Base-by-base conservation (phyloP, 2,888 invertebrate genomes). In the Mycogona germanica region DNA sequence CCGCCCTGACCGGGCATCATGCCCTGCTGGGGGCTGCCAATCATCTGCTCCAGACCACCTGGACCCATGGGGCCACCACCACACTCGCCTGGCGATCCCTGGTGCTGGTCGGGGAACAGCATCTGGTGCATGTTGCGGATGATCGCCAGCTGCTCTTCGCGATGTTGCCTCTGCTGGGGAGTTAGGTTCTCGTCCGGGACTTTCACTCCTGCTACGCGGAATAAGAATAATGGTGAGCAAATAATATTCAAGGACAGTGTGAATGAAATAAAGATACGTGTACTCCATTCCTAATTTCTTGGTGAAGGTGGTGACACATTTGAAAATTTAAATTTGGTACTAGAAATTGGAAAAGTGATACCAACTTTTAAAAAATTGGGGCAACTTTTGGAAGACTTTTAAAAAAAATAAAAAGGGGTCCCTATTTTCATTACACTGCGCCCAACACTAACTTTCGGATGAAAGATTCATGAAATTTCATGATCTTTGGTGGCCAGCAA, bases 131-230 rank as follows among this genome's bases (percentile, higher is more conserved):
- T 88, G 74, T 92, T 91, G 58, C 85, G 73, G 58, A 96, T 77
- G 57, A 86, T 89, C 4, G 92, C 93, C 48, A 96, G 73, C 65
- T 92, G 87, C 65, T 89, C 89, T 71, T 93, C 93, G 57, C 96
- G 78, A 68, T 92, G 89, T 59, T 91, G 88, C 53, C 91, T 78
- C 69, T 96, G 95, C 68, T 95, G 91, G 32, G 95, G 93, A 51
- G 96, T 96, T 63, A 96, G 75, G 72, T 93, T 92, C 73, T 95
- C 95, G 72, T 91, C 91, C 62, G 91, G 91, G 66, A 92, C 86
- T 78, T 92, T 89, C 45, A 89, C 87, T 62, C 84, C 80, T 75
- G 70, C 14, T 26, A 41, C 28, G 23, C 19, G n/a, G 2, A 9
- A 44, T 23, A 7, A 3, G 3, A n/a, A 6, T 2, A 29, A n/a